A percentile compares a stretch with the other conserved stretches of the same genome.
These are phyloP conservation scores for Octodon degus DNA, from an alignment of 2,113 vertebrate species.

Conservation along the genomic window DNA sequence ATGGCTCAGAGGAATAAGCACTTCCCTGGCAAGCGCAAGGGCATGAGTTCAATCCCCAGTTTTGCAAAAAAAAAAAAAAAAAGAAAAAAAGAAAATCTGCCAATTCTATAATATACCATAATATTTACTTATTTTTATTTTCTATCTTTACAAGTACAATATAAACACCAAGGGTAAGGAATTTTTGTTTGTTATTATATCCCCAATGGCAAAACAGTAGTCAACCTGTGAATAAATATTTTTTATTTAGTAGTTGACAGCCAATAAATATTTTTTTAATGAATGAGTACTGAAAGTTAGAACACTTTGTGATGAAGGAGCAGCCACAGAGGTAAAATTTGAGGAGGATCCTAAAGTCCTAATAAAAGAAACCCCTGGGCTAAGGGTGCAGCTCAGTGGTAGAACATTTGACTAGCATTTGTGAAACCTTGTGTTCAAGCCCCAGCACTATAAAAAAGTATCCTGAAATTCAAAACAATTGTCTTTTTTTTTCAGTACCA, in stretches of 20 bases:
- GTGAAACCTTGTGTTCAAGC: neutral
- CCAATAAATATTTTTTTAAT: slow-evolving; percentile 44
- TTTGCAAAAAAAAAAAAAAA: too few species aligned
- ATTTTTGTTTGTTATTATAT: slow-evolving; percentile 30
- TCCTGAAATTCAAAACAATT: neutral
- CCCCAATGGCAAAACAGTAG: neutral
- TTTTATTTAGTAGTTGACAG: neutral
- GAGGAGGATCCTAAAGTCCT: slow-evolving; percentile 8
- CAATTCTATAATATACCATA: neutral
- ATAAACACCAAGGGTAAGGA: neutral
- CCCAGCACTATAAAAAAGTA: neutral
- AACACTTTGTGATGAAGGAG: slow-evolving; percentile 19
- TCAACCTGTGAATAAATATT: neutral
- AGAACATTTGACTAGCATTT: neutral
- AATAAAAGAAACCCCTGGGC: neutral
- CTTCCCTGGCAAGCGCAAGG: too few species aligned
- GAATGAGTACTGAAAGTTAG: slow-evolving; percentile 42
- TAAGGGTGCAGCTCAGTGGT: neutral
- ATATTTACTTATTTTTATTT: slow-evolving; percentile 9
- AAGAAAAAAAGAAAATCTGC: slow-evolving; percentile 19
- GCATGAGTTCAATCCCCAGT: too few species aligned
- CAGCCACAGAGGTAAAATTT: neutral
- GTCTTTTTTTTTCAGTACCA: too few species aligned
- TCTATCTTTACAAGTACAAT: neutral
- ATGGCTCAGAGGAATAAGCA: too few species aligned